A percentile compares a stretch with the other conserved stretches of the same genome.
Conservation (phyloP, 2,797 vertebrate genomes). For the Sitta carolinensis region DNA sequence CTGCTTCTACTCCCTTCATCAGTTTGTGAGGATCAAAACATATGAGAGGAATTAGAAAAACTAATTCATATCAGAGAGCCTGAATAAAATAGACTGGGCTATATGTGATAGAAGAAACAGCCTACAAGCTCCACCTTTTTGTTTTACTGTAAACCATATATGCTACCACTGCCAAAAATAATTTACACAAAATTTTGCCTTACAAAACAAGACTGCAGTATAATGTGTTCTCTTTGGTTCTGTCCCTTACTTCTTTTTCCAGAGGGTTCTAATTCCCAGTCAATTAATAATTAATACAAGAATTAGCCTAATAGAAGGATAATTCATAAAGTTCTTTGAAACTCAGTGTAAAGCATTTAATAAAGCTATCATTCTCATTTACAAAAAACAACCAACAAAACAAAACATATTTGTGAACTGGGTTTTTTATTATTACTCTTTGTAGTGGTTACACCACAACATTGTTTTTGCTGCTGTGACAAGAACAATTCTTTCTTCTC, state of each 20-base stretch:
- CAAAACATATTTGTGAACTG: background rate
- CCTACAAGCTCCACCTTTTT: background rate
- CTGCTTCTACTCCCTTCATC: background rate
- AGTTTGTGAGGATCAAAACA: background rate
- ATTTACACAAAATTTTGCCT: background rate
- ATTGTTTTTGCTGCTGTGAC: background rate
- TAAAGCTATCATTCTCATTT: background rate
- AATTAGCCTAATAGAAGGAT: constrained; percentile 3
- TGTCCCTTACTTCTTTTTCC: background rate
- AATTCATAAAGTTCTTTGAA: constrained; percentile 22
- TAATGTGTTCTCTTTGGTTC: background rate
- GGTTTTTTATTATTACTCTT: background rate
- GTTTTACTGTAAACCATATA: background rate
- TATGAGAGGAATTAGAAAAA: background rate
- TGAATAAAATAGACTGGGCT: background rate
- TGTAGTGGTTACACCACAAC: background rate
- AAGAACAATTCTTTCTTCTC: background rate
- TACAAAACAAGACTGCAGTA: background rate
- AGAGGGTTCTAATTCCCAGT: background rate
- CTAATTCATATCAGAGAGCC: background rate
- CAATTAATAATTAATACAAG: constrained; percentile 14
- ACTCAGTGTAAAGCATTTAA: background rate
- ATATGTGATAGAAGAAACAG: background rate
- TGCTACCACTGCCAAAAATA: background rate
- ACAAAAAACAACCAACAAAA: background rate